These are phyloP conservation scores for Colossoma macropomum DNA, from an alignment of 2,113 vertebrate genomes.

Conservation along the genomic window DNA sequence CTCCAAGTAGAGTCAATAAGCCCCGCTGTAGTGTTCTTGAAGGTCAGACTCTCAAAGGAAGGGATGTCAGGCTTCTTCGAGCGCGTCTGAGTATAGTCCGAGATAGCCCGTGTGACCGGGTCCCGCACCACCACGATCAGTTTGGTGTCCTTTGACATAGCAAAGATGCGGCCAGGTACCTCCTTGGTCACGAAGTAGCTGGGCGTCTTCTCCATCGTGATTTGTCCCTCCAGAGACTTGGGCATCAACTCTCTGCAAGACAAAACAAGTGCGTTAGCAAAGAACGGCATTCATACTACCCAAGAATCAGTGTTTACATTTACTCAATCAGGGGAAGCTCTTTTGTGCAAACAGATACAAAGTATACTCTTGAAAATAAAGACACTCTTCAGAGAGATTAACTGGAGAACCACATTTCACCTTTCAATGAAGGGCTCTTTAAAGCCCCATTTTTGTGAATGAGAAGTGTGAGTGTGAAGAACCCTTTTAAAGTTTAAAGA, in stretches of 20 bases:
- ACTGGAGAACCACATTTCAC: no score
- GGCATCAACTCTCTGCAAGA: conserved; percentile 88
- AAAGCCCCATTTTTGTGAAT: no score
- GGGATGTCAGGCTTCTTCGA: conserved; percentile 93
- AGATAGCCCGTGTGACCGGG: conserved; percentile 92
- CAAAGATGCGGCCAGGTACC: conserved; percentile 87
- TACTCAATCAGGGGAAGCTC: neutral
- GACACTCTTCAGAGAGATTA: no score
- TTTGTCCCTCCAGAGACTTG: conserved; percentile 86
- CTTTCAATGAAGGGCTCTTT: no score
- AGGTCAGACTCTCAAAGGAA: conserved; percentile 91
- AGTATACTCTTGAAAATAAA: no score
- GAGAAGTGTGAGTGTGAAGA: no score
- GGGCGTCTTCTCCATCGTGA: conserved; percentile 97
- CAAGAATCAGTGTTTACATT: conserved; percentile 10
- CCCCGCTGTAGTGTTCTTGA: conserved; percentile 87
- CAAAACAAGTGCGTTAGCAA: conserved; percentile 34
- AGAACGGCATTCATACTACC: neutral
- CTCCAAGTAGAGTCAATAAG: conserved; percentile 93
- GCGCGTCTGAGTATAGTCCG: conserved; percentile 94
- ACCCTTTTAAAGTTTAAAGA: no score
- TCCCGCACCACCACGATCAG: conserved; percentile 94
- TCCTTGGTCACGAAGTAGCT: conserved; percentile 93
- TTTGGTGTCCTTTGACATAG: conserved; percentile 90
- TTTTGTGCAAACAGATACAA: neutral